Conservation (phyloP, 2,888 invertebrate species). For the Ecliptopera silaceata region DNA sequence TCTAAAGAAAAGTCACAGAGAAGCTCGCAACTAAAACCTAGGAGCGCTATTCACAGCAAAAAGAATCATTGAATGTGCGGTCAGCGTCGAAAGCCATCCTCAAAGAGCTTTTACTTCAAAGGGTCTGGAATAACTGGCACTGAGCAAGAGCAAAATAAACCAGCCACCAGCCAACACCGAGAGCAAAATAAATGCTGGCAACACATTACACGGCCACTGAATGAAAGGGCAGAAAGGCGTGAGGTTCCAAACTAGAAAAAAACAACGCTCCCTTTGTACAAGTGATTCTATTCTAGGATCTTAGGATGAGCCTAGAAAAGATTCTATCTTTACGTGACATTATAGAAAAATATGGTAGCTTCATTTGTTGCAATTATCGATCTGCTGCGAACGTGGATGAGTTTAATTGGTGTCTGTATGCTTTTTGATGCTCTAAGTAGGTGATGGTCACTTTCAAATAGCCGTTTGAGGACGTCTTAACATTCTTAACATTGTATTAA, state of each 20-base stretch:
- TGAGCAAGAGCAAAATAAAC: constrained; percentile 58
- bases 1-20: constrained; percentile 14
- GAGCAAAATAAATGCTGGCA: constrained; percentile 80
- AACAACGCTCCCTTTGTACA: constrained; percentile 55
- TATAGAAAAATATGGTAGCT: not conserved
- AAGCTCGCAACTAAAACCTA: constrained; percentile 45
- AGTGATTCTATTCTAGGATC: constrained; percentile 72
- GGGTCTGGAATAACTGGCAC: constrained; percentile 70
- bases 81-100: constrained; percentile 64
- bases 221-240: constrained; percentile 80
- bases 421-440: too few species aligned
- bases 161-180: constrained; percentile 62
- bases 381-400: not conserved
- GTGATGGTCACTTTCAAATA: too few species aligned
- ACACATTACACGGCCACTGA: constrained; percentile 80
- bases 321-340: not conserved
- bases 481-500: too few species aligned
- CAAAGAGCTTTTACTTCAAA: constrained; percentile 81
- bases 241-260: constrained; percentile 81
- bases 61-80: constrained; percentile 74
- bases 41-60: constrained; percentile 62
- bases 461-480: too few species aligned
- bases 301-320: constrained; percentile 31
- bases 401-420: too few species aligned
- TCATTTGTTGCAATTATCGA: not conserved